Conservation (phyloP, 2,113 vertebrate species). For the Epinephelus fuscoguttatus region DNA sequence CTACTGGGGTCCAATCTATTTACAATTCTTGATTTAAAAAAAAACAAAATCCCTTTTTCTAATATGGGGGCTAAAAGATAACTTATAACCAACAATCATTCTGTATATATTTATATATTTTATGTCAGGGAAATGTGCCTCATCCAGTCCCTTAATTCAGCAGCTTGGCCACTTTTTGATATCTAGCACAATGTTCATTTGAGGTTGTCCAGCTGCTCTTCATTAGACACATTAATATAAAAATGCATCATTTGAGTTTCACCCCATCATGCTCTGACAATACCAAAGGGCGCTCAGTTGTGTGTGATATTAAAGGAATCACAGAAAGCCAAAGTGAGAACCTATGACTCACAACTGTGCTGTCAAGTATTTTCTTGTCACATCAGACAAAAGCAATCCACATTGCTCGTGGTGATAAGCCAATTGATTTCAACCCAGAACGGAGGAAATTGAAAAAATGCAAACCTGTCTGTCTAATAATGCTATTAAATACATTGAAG, state of each 20-base stretch:
- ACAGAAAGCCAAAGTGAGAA: conserved; percentile 1
- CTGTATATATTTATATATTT: no score
- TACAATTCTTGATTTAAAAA: no score
- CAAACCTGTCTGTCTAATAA: conserved; percentile 16
- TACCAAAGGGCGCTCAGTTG: not conserved
- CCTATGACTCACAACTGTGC: conserved; percentile 3
- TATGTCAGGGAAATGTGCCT: no score
- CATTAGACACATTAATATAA: not conserved
- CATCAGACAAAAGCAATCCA: conserved; percentile 26
- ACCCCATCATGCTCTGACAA: not conserved
- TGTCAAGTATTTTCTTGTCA: conserved; percentile 41
- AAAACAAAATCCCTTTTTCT: no score
- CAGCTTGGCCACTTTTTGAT: not conserved
- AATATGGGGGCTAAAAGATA: no score
- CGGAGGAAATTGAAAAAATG: conserved; percentile 26
- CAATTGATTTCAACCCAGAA: conserved; percentile 42
- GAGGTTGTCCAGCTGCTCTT: not conserved
- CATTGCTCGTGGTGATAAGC: conserved; percentile 44
- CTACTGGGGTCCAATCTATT: no score
- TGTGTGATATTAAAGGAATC: conserved; percentile 29
- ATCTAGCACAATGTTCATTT: not conserved
- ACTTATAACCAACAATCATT: no score
- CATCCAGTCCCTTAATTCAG: no score
- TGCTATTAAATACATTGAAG: conserved; percentile 30
- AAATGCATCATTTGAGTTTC: not conserved